phyloP scores from a whole-genome alignment of 2,797 vertebrate genomes.

The Lepidocolaptes lacrymiger region DNA sequence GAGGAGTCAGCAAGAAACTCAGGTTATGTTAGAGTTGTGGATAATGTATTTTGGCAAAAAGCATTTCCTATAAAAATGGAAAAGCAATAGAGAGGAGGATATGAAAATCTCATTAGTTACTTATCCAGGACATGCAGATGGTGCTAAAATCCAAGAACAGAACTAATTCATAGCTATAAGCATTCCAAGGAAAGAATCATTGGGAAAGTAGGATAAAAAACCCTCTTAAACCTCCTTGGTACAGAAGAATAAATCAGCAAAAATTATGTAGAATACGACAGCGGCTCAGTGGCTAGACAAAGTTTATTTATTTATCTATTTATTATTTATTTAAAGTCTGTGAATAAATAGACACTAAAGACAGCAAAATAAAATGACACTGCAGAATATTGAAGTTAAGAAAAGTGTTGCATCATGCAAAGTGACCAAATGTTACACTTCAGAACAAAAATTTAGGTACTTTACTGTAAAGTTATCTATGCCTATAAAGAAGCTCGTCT shows the following conservation, averaged over 20 bases:
- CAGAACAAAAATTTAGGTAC: neutral
- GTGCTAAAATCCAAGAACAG: neutral
- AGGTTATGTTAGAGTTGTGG: neutral
- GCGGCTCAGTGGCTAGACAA: neutral
- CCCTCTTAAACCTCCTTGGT: neutral
- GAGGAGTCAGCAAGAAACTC: neutral
- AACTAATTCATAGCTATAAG: neutral
- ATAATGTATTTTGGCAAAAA: neutral
- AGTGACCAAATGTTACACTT: neutral
- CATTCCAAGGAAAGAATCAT: neutral
- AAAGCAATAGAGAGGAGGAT: neutral
- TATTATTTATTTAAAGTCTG: neutral
- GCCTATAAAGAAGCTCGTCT: neutral
- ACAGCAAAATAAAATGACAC: neutral
- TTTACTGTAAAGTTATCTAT: neutral
- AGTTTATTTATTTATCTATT: neutral
- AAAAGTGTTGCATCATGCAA: neutral
- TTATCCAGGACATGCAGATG: slow-evolving; percentile 29
- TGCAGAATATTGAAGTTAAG: neutral
- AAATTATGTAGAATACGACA: neutral
- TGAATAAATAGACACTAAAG: neutral
- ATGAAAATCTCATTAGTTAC: slow-evolving; percentile 52
- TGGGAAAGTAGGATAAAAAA: neutral
- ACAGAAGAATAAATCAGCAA: neutral
- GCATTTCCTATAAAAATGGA: neutral